Base-by-base conservation (phyloP, 2,888 invertebrate genomes). In the Acrobasis repandana region DNA sequence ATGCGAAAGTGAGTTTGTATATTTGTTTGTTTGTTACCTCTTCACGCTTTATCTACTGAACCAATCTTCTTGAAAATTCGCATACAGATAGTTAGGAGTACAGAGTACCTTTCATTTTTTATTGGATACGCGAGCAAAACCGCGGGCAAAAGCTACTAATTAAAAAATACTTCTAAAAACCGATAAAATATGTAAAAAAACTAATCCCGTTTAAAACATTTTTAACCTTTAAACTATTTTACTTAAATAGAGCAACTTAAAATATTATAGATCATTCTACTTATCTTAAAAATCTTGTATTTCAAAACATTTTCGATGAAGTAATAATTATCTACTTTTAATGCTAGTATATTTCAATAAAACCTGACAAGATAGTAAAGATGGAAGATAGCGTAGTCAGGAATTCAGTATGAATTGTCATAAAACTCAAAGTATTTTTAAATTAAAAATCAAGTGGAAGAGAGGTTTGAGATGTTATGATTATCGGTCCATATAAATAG, bases 301-400 rank as follows among this genome's bases (percentile, higher is more conserved):
- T 61, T 56, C 46, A 58, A 34, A 60, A 56, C 33, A 47, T 61
- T 60, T 60, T 63, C 54, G 51, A 66, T 66, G 61, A 64, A 66
- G 66, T 48, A 48, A 64, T 66, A 64, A 64, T 63, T 63, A 62
- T 60, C 61, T 34, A 34, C 36, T 56, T 57, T 33, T 60, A 51
- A 16, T 48, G 60, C 61, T 63, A 60, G 48, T 56, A 61, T 63
- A 59, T 59, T 61, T 63, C 61, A 65, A 63, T 67, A 67, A 60
- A 62, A 57, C 56, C 18, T 20, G 51, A 9, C 43, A 9, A 10
- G 46, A 15, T 36, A 59, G 6, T 63, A 57, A 63, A 63, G 62
- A 63, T 63, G 54, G 46, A 47, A 59, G 62, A 63, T 63, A 63
- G 33, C 2, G 33, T 51, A 33, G n/a, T 15, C n/a, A 50, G 14